Evolutionary conservation across 2,797 vertebrate genomes (phyloP).

Genomic region (Heliangelus exortis): DNA sequence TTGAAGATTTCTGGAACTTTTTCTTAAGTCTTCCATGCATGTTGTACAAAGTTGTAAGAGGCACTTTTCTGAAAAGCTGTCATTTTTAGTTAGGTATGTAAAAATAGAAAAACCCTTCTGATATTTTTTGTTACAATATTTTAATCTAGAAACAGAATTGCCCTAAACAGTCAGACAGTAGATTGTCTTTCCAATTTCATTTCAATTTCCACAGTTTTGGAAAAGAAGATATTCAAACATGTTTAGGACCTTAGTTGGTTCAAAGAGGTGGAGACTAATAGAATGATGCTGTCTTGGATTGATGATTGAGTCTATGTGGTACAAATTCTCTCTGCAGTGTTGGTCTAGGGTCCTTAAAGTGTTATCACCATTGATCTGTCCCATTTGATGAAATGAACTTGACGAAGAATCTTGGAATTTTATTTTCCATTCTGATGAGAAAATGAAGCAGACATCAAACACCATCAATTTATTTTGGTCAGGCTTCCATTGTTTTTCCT

Average conservation of each 20-base stretch:
- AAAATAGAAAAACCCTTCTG: not conserved
- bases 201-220: not conserved
- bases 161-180: not conserved
- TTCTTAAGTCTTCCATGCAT: not conserved
- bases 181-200: not conserved
- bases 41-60: not conserved
- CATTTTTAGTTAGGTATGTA: not conserved
- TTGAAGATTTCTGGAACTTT: not conserved
- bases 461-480: not conserved
- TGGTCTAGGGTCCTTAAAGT: not conserved
- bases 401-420: not conserved
- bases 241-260: not conserved
- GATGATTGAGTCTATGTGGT: not conserved
- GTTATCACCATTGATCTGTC: not conserved
- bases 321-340: not conserved
- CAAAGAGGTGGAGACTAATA: not conserved
- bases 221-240: not conserved
- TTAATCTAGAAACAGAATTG: not conserved
- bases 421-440: not conserved
- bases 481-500: not conserved
- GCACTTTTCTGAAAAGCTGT: not conserved
- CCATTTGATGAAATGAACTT: not conserved
- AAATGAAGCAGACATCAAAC: not conserved
- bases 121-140: not conserved
- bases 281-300: not conserved